Base-by-base conservation (phyloP, 2,888 invertebrate species). In the Drosophila subquinaria region DNA sequence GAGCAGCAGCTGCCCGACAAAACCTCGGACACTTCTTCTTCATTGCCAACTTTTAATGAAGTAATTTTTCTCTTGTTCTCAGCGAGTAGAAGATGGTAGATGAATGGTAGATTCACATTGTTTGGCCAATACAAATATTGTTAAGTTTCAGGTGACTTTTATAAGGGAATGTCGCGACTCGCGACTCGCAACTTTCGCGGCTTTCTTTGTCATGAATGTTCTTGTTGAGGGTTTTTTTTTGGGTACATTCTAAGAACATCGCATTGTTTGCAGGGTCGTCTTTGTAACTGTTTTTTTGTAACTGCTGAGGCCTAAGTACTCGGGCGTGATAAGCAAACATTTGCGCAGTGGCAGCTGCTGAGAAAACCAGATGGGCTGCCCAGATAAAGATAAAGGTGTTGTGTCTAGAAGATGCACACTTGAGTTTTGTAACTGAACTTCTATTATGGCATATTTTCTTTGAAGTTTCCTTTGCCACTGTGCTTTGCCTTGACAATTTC, bases 41-140 rank as follows among this genome's bases (percentile, higher is more conserved):
- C 69, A 61, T 70, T 74, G 79, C 50, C 50, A 90, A 90, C 61
- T 84, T 84, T 84, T 84, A 88, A 84, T 84, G 84, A 84, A 90
- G 90, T 90, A 73, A 85, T 84, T 85, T 85, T 74, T 69, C 78
- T 70, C 59, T 60, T 57, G 63, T 64, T 62, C 45, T 62, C 52
- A 36, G 15, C 35, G 10, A 43, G 38, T 38, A 30, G 45, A 38
- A 38, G 52, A 23, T 52, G 48, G 33, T 6, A 27, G 15, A 45
- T 57, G 52, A 10, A 42, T 42, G 38, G 64, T 68, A 50, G 69
- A 23, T 53, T 45, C 47, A 66, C 82, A 78, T 88, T 89, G 83
- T 89, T 78, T 76, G 65, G 20, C 73, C 63, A 73, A 63, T 60
- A 68, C 73, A 78, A 78, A 78, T 77, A 78, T 78, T 78, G 73